Evolutionary conservation across 2,888 invertebrate species (phyloP), one percentile per base, ranked within the genome.

Genomic region (Nomada ruficornis): DNA sequence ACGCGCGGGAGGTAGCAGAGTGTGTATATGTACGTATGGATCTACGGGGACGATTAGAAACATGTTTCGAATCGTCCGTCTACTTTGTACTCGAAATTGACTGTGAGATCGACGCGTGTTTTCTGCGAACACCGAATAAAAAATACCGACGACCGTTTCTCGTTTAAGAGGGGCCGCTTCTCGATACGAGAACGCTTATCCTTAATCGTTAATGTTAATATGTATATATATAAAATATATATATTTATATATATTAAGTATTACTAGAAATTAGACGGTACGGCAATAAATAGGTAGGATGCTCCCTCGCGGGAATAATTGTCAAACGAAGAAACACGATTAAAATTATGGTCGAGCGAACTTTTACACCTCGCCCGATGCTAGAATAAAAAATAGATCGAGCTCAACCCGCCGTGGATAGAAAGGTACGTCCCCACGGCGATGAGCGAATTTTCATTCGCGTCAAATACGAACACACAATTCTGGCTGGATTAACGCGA

Each of bases 71-170:
- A 50, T 62, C 20, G 52, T 55, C 29, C 36, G 36, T 59, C 23
- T n/a, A 13, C 67, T 86, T 86, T 86, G 88, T 88, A 88, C 88
- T 88, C 74, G 83, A 82, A 73, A 77, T 71, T 76, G 57, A 47
- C n/a, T 13, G 9, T 84, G 84, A 86, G 86, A 84, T 86, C 42
- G 67, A 80, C 36, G 36, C 36, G 36, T 36, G 36, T 36, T 36
- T 73, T 80, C 69, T 81, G 83, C 77, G 74, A 82, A 75, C 69
- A 78, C 55, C 76, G 69, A 29, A 60, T 50, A 11, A 15, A n/a
- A 63, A 23, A 63, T 75, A 82, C 42, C 20, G 50, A n/a, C 55
- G 52, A 26, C 55, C 26, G 57, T 47, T 65, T 70, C 55, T 54
- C 36, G 7, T 23, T 15, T 18, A 9, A 15, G 15, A 55, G 50